Base-by-base conservation (phyloP, 2,888 invertebrate genomes). In the Xestobium rufovillosum region DNA sequence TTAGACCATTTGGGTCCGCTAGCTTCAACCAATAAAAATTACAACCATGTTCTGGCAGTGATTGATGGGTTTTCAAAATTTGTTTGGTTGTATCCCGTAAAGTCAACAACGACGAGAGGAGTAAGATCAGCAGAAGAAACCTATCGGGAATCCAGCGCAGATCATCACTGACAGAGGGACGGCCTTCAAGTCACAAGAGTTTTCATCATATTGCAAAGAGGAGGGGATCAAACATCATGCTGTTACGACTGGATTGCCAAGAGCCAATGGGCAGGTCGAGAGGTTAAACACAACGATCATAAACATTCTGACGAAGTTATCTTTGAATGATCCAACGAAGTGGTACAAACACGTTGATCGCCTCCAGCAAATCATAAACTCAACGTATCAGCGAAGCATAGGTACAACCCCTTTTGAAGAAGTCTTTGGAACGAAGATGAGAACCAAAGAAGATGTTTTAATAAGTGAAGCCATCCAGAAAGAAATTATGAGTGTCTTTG, bases 201-300 rank as follows among this genome's bases (percentile, higher is more conserved):
- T 64, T 23, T 10, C 45, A 34, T 40, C 53, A 1, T 66, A 61
- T 39, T 62, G 60, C 38, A 28, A 48, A 6, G 45, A 48, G 2
- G 56, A 63, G 42, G 47, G 44, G 0, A 61, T 66, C 9, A 33
- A 51, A 26, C 58, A 59, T 36, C 36, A 51, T 1, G 27, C 34
- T 2, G 57, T 50, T 14, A 52, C 52, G 1, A 51, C 45, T 3
- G 50, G 61, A 4, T 45, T 59, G 3, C 59, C 62, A 4, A 34
- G 60, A 9, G 54, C 54, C 3, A 62, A 63, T 36, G 60, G 62
- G 2, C 59, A 62, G 38, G 56, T 59, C 1, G 58, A 60, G 29
- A 35, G 61, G n/a, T 40, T 57, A 1, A 52, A 63, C 36, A 39
- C 48, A 4, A 53, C 48, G 2, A 45, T 62, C 2, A 54, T 59